Evolutionary conservation across 1,140 invertebrate genomes (phyloP).

Genomic region (Trialeurodes vaporariorum): DNA sequence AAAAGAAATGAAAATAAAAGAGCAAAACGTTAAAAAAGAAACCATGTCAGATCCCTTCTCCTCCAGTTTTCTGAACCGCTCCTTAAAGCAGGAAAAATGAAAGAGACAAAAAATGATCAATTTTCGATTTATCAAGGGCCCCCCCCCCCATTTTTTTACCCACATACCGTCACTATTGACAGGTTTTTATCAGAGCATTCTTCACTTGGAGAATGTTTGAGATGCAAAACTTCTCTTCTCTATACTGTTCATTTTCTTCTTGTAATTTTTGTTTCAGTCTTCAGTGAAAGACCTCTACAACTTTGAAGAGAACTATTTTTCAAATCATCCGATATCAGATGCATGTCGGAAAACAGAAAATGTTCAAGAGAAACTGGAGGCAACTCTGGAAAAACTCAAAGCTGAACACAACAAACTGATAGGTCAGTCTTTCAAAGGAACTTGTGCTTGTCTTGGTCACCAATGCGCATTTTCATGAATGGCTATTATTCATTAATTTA

Average conservation of each 20-base stretch:
- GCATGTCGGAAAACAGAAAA: slow-evolving; percentile 51
- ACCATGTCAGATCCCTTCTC: too few species aligned
- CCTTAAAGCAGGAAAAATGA: neutral
- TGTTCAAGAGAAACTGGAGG: slow-evolving; percentile 51
- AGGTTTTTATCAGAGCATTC: neutral
- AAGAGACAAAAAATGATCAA: neutral
- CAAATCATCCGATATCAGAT: slow-evolving; percentile 53
- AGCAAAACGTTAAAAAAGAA: too few species aligned
- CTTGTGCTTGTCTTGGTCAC: too few species aligned
- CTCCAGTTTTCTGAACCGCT: too few species aligned
- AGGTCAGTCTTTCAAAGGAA: neutral
- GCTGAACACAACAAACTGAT: slow-evolving; percentile 46
- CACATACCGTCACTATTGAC: too few species aligned
- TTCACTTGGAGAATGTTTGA: too few species aligned
- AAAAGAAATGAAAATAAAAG: too few species aligned
- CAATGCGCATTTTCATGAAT: slow-evolving; percentile 16
- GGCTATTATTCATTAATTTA: neutral
- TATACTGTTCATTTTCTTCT: neutral
- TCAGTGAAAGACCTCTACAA: slow-evolving; percentile 52
- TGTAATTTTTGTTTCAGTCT: slow-evolving; percentile 40
- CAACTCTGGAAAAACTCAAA: slow-evolving; percentile 50
- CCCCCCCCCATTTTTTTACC: too few species aligned
- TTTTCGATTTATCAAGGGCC: too few species aligned
- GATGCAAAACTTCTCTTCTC: neutral
- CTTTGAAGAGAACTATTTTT: slow-evolving; percentile 67